Evolutionary conservation across 2,797 vertebrate genomes (phyloP).

Genomic region (Chromis chromis): DNA sequence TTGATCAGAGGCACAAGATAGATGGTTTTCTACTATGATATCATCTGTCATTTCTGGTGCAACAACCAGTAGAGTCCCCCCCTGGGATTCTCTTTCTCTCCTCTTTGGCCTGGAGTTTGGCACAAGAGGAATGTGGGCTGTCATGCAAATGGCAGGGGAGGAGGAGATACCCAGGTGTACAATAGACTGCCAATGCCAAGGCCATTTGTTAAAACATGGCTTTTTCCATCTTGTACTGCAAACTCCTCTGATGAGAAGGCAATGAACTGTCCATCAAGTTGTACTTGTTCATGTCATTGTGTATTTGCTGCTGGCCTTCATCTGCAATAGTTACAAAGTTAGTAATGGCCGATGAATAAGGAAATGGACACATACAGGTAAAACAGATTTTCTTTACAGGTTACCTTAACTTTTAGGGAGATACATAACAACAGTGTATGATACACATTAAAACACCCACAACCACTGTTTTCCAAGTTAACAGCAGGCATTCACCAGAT

Average conservation of each 20-base stretch:
- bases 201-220: constrained; percentile 29
- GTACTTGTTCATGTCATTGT: constrained; percentile 5
- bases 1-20: constrained; percentile 52
- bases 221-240: constrained; percentile 10
- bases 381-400: too few relatives aligned
- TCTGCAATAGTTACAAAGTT: too few relatives aligned
- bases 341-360: too few relatives aligned
- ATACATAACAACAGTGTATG: too few relatives aligned
- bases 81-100: constrained; percentile 7
- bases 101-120: constrained; percentile 26
- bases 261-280: not conserved
- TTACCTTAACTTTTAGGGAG: too few relatives aligned
- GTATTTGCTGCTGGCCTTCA: constrained; percentile 1
- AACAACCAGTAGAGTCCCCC: constrained; percentile 7
- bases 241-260: not conserved
- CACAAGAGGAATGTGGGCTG: constrained; percentile 46
- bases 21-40: constrained; percentile 36
- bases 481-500: too few relatives aligned
- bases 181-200: constrained; percentile 1
- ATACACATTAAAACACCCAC: too few relatives aligned
- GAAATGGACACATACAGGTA: too few relatives aligned
- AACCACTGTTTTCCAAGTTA: too few relatives aligned
- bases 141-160: constrained; percentile 35
- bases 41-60: constrained; percentile 52
- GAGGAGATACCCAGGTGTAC: constrained; percentile 15